A percentile compares a stretch with the other conserved stretches of the same genome.
Evolutionary conservation across 2,113 vertebrate species (phyloP).

Genomic region (Suncus etruscus): DNA sequence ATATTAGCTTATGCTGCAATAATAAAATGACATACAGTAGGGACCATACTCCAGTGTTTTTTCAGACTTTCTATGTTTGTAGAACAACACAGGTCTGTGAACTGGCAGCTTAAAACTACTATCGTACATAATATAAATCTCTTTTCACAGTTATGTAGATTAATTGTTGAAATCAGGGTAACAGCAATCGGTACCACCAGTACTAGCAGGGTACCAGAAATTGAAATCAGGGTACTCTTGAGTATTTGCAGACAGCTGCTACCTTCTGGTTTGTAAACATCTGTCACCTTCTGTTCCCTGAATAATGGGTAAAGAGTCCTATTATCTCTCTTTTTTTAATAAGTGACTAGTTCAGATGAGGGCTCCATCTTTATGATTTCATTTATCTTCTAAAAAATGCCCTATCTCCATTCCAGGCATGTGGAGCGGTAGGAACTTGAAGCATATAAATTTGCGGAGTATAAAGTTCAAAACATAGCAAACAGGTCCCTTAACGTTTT

Average conservation of each 20-base stretch:
- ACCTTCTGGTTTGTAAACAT: neutral
- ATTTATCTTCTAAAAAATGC: neutral
- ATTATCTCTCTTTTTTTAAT: neutral
- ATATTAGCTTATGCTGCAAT: neutral
- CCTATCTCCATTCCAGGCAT: neutral
- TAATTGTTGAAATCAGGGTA: neutral
- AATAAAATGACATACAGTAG: neutral
- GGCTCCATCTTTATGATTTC: neutral
- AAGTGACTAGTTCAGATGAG: neutral
- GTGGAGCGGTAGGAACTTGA: neutral
- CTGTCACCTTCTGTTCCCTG: neutral
- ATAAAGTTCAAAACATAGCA: neutral
- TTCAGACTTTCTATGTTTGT: too few relatives aligned
- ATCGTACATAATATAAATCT: constrained; percentile 3
- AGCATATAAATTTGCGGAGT: neutral
- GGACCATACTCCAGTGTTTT: neutral
- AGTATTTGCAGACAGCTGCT: neutral
- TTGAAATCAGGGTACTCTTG: too few relatives aligned
- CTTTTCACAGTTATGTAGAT: constrained; percentile 1
- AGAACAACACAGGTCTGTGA: too few relatives aligned
- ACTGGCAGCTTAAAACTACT: too few relatives aligned
- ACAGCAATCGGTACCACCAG: neutral
- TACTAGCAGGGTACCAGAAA: too few relatives aligned
- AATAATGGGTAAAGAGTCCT: neutral
- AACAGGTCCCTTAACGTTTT: neutral